Conservation (phyloP, 2,797 vertebrate species). For the Masticophis lateralis region DNA sequence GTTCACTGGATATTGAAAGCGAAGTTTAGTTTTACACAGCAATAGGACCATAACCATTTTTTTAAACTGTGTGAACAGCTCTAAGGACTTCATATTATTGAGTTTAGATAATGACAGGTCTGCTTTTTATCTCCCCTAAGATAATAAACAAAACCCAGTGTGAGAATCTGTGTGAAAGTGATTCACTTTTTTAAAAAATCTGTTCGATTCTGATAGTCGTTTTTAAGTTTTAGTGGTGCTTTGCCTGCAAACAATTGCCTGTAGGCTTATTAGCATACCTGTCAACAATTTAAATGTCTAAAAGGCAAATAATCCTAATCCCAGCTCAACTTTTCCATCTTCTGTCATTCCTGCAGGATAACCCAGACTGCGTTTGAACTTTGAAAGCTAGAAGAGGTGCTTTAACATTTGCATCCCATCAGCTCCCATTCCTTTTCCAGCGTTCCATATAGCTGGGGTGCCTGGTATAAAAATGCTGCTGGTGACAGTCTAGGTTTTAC, state of each 20-base stretch:
- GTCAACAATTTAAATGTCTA: not conserved
- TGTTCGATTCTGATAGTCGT: not conserved
- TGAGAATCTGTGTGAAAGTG: not conserved
- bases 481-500: slow-evolving; percentile 57
- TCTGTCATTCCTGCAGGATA: not conserved
- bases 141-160: not conserved
- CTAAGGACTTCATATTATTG: slow-evolving; percentile 8
- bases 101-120: not conserved
- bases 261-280: not conserved
- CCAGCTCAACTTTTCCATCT: not conserved
- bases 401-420: slow-evolving; percentile 29
- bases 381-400: slow-evolving; percentile 9
- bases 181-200: not conserved
- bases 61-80: slow-evolving; percentile 1
- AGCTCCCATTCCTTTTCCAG: slow-evolving; percentile 12
- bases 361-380: not conserved
- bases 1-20: not conserved
- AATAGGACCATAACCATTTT: not conserved
- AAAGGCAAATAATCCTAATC: not conserved
- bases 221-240: not conserved
- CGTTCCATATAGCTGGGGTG: slow-evolving; percentile 54
- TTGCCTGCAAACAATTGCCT: not conserved
- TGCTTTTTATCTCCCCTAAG: slow-evolving; percentile 1
- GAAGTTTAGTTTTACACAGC: not conserved
- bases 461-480: slow-evolving; percentile 59